These are phyloP conservation scores for Chaetorhynchus papuensis DNA, from an alignment of 2,113 vertebrate genomes.

Conservation along the genomic window DNA sequence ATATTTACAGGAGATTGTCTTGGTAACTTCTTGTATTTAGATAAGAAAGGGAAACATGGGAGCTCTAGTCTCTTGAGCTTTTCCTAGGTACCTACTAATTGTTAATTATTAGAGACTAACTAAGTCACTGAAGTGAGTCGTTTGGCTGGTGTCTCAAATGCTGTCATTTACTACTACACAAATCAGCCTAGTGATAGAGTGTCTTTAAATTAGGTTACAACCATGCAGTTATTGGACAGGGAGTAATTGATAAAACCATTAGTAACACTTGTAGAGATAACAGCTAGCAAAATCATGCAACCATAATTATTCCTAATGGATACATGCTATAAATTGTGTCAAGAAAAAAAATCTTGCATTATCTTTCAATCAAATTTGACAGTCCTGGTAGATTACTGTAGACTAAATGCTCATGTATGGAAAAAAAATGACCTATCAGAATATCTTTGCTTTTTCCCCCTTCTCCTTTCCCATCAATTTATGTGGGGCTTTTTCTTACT, in stretches of 20 bases:
- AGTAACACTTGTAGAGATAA: conserved; percentile 99
- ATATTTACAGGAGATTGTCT: background rate
- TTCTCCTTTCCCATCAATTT: conserved; percentile 47
- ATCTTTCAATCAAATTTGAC: conserved; percentile 87
- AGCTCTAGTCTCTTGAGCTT: conserved; percentile 70
- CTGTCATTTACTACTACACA: conserved; percentile 88
- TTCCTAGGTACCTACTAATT: conserved; percentile 79
- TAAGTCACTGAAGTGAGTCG: conserved; percentile 84
- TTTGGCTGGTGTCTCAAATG: conserved; percentile 83
- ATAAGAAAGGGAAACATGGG: conserved; percentile 58
- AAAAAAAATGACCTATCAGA: conserved; percentile 72
- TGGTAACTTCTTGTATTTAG: conserved; percentile 57
- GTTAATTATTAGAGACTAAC: conserved; percentile 87
- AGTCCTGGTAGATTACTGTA: conserved; percentile 76
- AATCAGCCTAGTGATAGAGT: conserved; percentile 88
- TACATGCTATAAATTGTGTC: conserved; percentile 92
- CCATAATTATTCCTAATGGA: conserved; percentile 96
- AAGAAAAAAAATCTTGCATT: conserved; percentile 81
- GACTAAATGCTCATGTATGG: conserved; percentile 68
- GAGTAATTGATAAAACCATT: conserved; percentile 99
- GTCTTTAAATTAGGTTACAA: conserved; percentile 94
- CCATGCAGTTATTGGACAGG: conserved; percentile 92
- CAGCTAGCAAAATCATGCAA: conserved; percentile 93
- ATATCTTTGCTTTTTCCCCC: conserved; percentile 32
- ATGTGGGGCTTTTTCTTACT: background rate